Evolutionary conservation across 2,888 invertebrate genomes (phyloP), one percentile per base, ranked within the genome.

Genomic region (Hydropsyche betteni): DNA sequence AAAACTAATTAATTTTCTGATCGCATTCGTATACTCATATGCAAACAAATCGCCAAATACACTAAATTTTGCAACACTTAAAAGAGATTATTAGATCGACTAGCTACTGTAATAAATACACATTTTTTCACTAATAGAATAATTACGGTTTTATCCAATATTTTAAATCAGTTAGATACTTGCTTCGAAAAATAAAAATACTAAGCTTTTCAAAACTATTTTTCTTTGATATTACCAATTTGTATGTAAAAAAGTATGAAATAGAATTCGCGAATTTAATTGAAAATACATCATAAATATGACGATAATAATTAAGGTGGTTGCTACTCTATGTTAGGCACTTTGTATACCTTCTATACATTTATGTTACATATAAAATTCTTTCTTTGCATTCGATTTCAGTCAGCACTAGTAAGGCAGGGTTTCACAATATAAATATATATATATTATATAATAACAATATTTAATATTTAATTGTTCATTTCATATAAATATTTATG

Each of bases 391-490:
- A 58, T 44, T 51, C 72, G 12, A 52, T 38, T 58, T 72, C 72
- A 72, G 72, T 72, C 72, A 72, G 38, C 58, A 55, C 58, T 52
- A 72, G 33, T 72, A 72, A 72, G 72, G 72, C 72, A 50, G 61
- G 53, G 52, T 70, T 53, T 34, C 33, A 33, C 34, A 44, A 33
- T 64, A 64, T 34, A 64, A 70, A 50, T 50, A 10, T 69, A 69
- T 50, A 68, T 38, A 44, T 7, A 69, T 69, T 38, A 68, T 68
- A 38, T 64, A 64, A 10, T 44, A 44, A 44, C 44, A 44, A 64
- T 34, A 12, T 64, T 64, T 33, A 36, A 34, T 64, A 64, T 64
- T 64, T 64, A 64, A 64, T 64, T 36, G 36, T 64, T 64, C 64
- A 64, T n/a, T 36, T 64, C n/a, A 64, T 36, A 44, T 64, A 33